Evolutionary conservation across 2,888 invertebrate genomes (phyloP), one percentile per base, ranked within the genome.

Genomic region (Carcina quercana): DNA sequence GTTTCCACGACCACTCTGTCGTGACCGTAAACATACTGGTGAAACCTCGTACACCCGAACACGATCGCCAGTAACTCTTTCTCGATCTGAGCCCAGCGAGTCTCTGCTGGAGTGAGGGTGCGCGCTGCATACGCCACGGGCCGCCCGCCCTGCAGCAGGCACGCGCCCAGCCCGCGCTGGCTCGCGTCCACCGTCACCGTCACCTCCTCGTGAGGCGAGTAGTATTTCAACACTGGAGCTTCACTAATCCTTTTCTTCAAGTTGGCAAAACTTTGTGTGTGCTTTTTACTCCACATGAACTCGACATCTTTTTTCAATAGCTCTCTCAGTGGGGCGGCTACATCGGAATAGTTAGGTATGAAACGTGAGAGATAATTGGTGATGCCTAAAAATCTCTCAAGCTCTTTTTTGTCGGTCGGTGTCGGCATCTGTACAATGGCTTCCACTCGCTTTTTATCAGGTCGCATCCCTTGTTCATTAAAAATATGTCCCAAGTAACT

Each of bases 1-100:
- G n/a, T 22, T 22, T 22, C 22, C 22, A 22, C 22, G n/a, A 11
- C 11, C 10, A 22, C 10, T 22, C 11, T 22, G 25, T 63, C 25
- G n/a, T 34, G 38, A 1, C 41, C 38, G 10, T 32, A 42, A 6
- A 39, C 22, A n/a, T 37, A 38, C 10, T 41, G 38, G n/a, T 39
- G 42, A 11, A 37, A 42, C 3, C 32, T 19, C 2, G 5, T 24
- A 15, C 37, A 42, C 0, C 20, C 35, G 25, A 35, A 39, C 1
- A 37, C 33, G 2, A 42, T 29, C 1, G 42, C 42, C 8, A 39
- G 19, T 10, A 37, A 10, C 25, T 39, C 37, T 12, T 29, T 42
- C 13, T 35, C 37, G 1, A 38, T 41, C 24, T 40, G 38, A 2
- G 37, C 38, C 30, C 33, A 42, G 8, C 37, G 24, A 5, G 21